Evolutionary conservation across 2,113 vertebrate species (phyloP), one percentile per base, ranked within the genome.

Genomic region (Phyllostomus hastatus): DNA sequence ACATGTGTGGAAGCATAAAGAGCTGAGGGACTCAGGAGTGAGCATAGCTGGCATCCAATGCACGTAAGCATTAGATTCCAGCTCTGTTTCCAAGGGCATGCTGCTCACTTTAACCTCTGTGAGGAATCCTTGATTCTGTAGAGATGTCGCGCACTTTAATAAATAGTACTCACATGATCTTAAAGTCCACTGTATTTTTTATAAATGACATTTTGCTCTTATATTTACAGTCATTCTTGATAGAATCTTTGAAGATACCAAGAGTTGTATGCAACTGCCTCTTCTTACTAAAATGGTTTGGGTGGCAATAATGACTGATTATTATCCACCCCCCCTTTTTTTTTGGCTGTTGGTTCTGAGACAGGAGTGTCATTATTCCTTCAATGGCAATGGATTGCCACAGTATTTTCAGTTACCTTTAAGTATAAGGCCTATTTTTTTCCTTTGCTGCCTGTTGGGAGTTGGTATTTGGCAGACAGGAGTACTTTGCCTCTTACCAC

Each of bases 241-340:
- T 48, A 57, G 33, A 73, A 95, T 28, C 35, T 85, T 88, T 67
- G 28, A 87, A 70, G 97, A 85, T 61, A 92, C 31, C n/a, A 93
- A 64, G 16, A 96, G 91, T 20, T 94, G 9, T 85, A 41, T 10
- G 85, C 43, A 35, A 82, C 80, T 61, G 50, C 87, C 79, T 35
- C 14, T 92, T 7, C 33, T 35, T 46, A 0, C 69, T 70, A 38
- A 35, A 72, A 31, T n/a, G 52, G 11, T 48, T 83, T 88, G 66
- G 16, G 67, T 76, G 52, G 19, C 28, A 83, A 14, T 78, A 88
- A 83, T 24, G 16, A 46, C 69, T 67, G 0, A 26, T 61, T 3
- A 33, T 78, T 61, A 82, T 72, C 24, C 5, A 46, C 48, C 14
- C 14, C 14, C 14, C 14, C 14, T 50, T 57, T 35, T n/a, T 35